phyloP scores from a whole-genome alignment of 2,888 invertebrate genomes.

The Trichogramma evanescens region DNA sequence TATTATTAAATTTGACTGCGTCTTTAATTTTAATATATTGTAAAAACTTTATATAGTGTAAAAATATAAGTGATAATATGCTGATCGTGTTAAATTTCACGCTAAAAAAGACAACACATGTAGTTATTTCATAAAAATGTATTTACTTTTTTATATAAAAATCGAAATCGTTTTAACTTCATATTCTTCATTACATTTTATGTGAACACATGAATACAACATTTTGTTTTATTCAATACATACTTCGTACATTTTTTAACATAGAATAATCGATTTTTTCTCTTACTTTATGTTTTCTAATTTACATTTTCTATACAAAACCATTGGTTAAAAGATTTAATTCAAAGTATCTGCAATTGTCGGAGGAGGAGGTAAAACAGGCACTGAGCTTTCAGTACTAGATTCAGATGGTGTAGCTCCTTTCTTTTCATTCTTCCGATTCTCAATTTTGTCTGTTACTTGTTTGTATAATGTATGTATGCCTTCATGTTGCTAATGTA shows the following conservation, averaged over 20 bases:
- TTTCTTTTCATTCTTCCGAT: slow-evolving; percentile 55
- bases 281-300: no score
- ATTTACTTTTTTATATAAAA: background rate
- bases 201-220: background rate
- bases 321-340: no score
- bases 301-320: no score
- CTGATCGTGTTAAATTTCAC: no score
- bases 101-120: background rate
- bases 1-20: no score
- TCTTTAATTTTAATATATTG: no score
- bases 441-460: slow-evolving; percentile 70
- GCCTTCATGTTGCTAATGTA: slow-evolving; percentile 67
- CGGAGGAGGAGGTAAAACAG: slow-evolving; percentile 18
- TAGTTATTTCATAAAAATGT: background rate
- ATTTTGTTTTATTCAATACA: background rate
- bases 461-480: slow-evolving; percentile 73
- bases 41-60: no score
- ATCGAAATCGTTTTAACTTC: background rate
- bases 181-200: background rate
- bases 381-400: slow-evolving; percentile 13
- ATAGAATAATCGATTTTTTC: no score
- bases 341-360: slow-evolving; percentile 10
- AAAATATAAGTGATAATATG: no score
- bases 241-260: no score
- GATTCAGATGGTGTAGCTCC: slow-evolving; percentile 43